Conservation (phyloP, 2,113 vertebrate species). For the Albula goreensis region DNA sequence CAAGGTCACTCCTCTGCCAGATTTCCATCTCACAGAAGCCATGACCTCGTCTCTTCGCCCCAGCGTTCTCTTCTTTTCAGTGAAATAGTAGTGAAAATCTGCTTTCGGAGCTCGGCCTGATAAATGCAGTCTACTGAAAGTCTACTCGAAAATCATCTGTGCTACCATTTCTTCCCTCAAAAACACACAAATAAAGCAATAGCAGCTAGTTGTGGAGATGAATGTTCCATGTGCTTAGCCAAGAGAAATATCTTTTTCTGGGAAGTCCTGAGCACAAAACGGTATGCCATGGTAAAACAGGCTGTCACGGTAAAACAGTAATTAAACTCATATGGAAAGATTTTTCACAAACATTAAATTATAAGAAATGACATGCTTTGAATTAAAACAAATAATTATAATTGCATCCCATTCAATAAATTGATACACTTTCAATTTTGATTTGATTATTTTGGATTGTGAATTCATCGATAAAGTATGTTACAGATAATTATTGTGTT, state of each 20-base stretch:
- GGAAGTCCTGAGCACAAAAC: not conserved
- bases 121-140: not conserved
- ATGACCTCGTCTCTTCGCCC: slow-evolving; percentile 26
- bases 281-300: not conserved
- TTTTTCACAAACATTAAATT: too few species aligned
- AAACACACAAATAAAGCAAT: not conserved
- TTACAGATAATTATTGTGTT: too few species aligned
- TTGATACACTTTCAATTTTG: not conserved
- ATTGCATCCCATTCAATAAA: not conserved
- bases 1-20: slow-evolving; percentile 39
- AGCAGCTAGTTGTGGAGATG: not conserved
- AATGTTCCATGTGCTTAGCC: not conserved
- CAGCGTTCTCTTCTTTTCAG: slow-evolving; percentile 18
- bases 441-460: too few species aligned
- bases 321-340: too few species aligned
- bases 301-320: too few species aligned
- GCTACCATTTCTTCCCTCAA: not conserved
- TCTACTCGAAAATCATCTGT: not conserved
- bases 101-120: not conserved
- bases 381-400: not conserved
- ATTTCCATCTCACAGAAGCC: slow-evolving; percentile 30
- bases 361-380: not conserved
- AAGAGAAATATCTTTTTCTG: too few species aligned
- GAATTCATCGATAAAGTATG: too few species aligned
- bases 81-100: not conserved